These are phyloP conservation scores for Melieria picta DNA, from an alignment of 2,888 invertebrate genomes.

Conservation along the genomic window DNA sequence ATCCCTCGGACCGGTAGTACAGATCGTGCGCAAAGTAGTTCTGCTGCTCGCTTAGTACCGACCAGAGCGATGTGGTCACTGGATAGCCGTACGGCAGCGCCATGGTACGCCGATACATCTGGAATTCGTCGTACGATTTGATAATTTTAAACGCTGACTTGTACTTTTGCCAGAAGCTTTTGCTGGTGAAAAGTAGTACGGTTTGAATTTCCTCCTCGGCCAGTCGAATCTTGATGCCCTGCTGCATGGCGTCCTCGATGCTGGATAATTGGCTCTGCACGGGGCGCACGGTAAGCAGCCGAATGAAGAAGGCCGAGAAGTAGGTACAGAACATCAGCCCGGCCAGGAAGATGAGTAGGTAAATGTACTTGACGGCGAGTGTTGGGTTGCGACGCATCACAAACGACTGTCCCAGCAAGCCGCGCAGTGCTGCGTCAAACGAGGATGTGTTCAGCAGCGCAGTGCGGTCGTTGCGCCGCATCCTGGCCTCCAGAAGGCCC, in stretches of 20 bases:
- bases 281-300: conserved; percentile 21
- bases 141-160: background rate
- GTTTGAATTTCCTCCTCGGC: background rate
- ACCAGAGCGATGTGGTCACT: conserved; percentile 16
- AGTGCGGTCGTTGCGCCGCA: too few species aligned
- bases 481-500: too few species aligned
- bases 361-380: background rate
- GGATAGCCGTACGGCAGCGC: conserved; percentile 15
- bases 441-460: too few species aligned
- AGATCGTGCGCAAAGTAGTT: conserved; percentile 15
- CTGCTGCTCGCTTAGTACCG: conserved; percentile 15
- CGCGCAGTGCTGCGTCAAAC: background rate
- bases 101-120: conserved; percentile 15
- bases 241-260: background rate
- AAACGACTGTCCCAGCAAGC: background rate
- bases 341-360: conserved; percentile 1
- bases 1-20: conserved; percentile 16
- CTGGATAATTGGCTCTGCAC: background rate
- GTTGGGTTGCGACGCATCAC: background rate
- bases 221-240: conserved; percentile 13
- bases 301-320: conserved; percentile 9
- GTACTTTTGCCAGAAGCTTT: conserved; percentile 16
- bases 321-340: conserved; percentile 16
- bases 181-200: conserved; percentile 4
- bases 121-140: conserved; percentile 18